Evolutionary conservation across 2,113 vertebrate species (phyloP), one percentile per base, ranked within the genome.

Genomic region (Gallinago paraguaiae): DNA sequence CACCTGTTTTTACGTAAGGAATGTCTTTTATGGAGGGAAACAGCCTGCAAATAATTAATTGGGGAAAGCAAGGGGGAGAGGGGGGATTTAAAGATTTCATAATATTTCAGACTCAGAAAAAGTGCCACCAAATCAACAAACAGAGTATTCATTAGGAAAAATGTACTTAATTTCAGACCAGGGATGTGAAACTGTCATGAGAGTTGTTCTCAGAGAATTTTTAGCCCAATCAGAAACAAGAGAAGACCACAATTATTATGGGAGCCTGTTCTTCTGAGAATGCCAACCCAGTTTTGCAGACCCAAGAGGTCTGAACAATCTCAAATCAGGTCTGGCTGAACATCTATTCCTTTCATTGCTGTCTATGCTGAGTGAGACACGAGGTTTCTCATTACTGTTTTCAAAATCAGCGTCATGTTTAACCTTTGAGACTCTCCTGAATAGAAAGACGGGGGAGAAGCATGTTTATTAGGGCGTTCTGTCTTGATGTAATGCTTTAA

Each of bases 241-340:
- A 89, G 56, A 86, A 71, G 59, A 39, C 67, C 75, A 91, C 93
- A 95, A 97, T 96, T 91, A 93, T 92, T 96, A 91, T 89, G 96
- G 93, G 95, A 97, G 61, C 39, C 83, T 87, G 93, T 85, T 97
- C 96, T 96, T 96, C 88, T 89, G 95, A 97, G 96, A 94, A 87
- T 1, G 10, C 91, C 96, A 97, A 96, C 96, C 95, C 93, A 95
- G 91, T 96, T 97, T 97, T 93, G 84, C 70, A 60, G 91, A 92
- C 96, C 88, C 95, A 79, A 50, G 96, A 94, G 96, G 88, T 94
- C 95, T 97, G 88, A 96, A 30, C 77, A 88, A 94, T 95, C 88
- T 97, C 91, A 79, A 84, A 96, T 93, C 88, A 93, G 93, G 86
- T 92, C 92, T 92, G 88, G 50, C 92, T 95, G 92, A 45, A n/a